Evolutionary conservation across 2,888 invertebrate species (phyloP).

Genomic region (Chrysopilus asiliformis): DNA sequence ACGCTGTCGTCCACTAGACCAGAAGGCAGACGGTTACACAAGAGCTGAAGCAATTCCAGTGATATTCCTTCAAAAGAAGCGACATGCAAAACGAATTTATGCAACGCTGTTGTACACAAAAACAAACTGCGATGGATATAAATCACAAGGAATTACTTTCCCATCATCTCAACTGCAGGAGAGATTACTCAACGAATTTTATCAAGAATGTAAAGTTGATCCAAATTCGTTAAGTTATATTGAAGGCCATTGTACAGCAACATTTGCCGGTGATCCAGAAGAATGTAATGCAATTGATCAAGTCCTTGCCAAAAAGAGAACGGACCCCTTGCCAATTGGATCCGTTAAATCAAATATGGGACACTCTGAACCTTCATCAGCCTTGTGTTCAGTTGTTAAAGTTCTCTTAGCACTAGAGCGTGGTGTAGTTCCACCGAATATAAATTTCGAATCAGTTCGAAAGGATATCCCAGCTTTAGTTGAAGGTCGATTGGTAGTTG

Average conservation of each 20-base stretch:
- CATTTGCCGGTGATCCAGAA: conserved; percentile 80
- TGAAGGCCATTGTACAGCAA: conserved; percentile 81
- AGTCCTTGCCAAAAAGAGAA: conserved; percentile 61
- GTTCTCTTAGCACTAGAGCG: conserved; percentile 69
- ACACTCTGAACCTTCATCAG: conserved; percentile 78
- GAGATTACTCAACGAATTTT: conserved; percentile 47
- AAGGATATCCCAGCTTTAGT: conserved; percentile 46
- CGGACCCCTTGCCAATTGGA: conserved; percentile 66
- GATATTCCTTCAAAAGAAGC: conserved; percentile 56
- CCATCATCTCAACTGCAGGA: conserved; percentile 51
- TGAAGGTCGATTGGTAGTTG: conserved; percentile 52
- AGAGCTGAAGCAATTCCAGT: conserved; percentile 67
- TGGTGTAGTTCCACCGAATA: conserved; percentile 69
- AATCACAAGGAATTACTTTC: conserved; percentile 54
- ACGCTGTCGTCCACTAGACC: conserved; percentile 82
- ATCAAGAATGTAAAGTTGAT: conserved; percentile 53
- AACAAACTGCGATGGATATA: conserved; percentile 68
- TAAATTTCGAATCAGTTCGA: conserved; percentile 56
- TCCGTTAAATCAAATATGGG: conserved; percentile 91
- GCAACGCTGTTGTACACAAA: conserved; percentile 61
- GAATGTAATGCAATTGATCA: conserved; percentile 73
- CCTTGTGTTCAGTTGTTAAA: conserved; percentile 71
- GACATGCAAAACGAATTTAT: conserved; percentile 51
- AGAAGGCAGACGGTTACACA: conserved; percentile 65
- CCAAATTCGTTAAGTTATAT: conserved; percentile 51